These are phyloP conservation scores for Luperina nickerlii DNA, from an alignment of 2,888 invertebrate species.

Conservation along the genomic window DNA sequence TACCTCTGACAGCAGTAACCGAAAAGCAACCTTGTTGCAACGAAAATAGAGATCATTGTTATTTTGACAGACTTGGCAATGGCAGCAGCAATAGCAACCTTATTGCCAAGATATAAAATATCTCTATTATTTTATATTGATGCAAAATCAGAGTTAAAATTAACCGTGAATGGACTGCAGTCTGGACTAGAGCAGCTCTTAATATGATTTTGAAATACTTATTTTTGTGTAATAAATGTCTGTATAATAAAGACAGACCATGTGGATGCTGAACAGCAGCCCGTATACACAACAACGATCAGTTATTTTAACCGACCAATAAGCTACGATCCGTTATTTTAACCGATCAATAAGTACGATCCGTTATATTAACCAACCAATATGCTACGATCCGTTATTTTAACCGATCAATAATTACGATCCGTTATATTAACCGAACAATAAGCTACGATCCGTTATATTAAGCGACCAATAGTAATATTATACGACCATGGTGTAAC, in stretches of 20 bases:
- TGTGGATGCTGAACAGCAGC: constrained; percentile 39
- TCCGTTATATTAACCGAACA: neutral
- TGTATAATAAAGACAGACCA: constrained; percentile 15
- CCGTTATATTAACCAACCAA: neutral
- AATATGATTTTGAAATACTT: constrained; percentile 17
- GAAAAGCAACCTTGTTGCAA: neutral
- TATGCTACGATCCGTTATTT: neutral
- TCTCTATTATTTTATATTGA: neutral
- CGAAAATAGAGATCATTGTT: neutral
- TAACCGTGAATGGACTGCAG: neutral
- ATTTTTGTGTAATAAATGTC: constrained; percentile 7
- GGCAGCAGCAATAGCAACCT: neutral
- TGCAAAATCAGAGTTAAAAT: neutral
- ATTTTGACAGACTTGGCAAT: neutral
- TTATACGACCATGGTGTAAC: neutral
- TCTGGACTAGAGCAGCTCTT: constrained; percentile 49
- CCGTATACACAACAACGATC: constrained; percentile 17
- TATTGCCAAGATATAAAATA: neutral
- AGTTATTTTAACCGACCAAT: neutral
- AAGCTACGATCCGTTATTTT: neutral
- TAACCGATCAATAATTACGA: neutral
- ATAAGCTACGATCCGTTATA: neutral
- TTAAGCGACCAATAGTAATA: neutral
- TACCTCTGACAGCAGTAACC: neutral
- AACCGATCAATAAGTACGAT: neutral